A percentile compares a stretch with the other conserved stretches of the same genome.
Evolutionary conservation across 2,797 vertebrate genomes (phyloP).

Genomic region (Lagodon rhomboides): DNA sequence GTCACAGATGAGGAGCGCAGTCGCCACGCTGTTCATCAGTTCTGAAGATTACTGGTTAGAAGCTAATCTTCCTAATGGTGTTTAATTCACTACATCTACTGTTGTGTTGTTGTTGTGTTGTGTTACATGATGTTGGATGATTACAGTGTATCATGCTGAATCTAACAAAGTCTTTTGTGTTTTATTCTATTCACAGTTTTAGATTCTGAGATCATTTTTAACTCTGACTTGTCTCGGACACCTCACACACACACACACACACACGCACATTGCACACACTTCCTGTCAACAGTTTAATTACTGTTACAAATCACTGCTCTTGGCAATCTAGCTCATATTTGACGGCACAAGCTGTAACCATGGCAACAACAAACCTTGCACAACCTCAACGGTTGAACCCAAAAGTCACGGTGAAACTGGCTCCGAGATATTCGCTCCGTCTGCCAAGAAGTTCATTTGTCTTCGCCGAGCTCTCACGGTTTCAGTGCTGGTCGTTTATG

Average conservation of each 20-base stretch:
- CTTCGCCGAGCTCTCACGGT: no score
- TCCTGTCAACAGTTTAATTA: slow-evolving; percentile 61
- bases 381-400: slow-evolving; percentile 23
- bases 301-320: slow-evolving; percentile 62
- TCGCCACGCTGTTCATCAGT: slow-evolving; percentile 15
- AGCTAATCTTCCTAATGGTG: not conserved
- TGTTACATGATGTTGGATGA: not conserved
- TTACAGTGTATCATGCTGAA: no score
- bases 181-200: not conserved
- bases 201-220: slow-evolving; percentile 8
- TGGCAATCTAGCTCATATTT: slow-evolving; percentile 51
- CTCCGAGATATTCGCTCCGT: not conserved
- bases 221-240: slow-evolving; percentile 24
- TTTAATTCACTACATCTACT: not conserved
- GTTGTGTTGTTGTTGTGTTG: not conserved
- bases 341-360: slow-evolving; percentile 60
- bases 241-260: slow-evolving; percentile 2
- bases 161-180: no score
- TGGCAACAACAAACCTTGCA: slow-evolving; percentile 64
- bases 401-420: slow-evolving; percentile 15
- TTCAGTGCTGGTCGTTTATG: not conserved
- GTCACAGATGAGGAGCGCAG: slow-evolving; percentile 34
- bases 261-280: slow-evolving; percentile 17
- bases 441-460: not conserved
- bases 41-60: not conserved